Base-by-base conservation (phyloP, 2,888 invertebrate species). In the Syrphus vitripennis region DNA sequence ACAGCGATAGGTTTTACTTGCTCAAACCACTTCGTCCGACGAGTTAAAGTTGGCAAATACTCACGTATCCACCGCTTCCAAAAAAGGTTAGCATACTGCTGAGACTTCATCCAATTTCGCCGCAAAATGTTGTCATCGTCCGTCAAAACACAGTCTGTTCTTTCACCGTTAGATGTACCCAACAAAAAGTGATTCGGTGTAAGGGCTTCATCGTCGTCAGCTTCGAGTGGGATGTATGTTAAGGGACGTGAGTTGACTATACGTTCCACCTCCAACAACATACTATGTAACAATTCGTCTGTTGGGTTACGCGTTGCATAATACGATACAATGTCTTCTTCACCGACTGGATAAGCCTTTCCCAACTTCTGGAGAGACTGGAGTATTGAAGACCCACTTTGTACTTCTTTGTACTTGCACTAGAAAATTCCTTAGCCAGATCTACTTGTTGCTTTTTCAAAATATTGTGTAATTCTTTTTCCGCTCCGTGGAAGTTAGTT, bases 171-270 rank as follows among this genome's bases (percentile, higher is more conserved):
- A 1, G 86, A 72, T 29, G 70, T 24, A 4, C 76, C 77, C n/a
- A 72, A 7, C 29, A 89, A 53, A 67, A 89, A 88, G 70, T 89
- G 88, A 53, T 89, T 89, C 1, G 88, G 88, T 1, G 89, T 88
- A 4, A 89, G 50, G 0, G 81, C 71, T 61, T 84, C 80, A 1
- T 80, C 53, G 81, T 87, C 24, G 65, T 55, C 37, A 77, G 76
- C 10, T 12, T 65, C 76, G 1, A 71, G 26, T 9, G 70, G 24
- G 6, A 77, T 67, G 10, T 75, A 63, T 0, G 69, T 75, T 12
- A 81, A 40, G 3, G 81, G 81, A 10, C 88, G 48, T 3, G 78
- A 75, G 42, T 89, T 89, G 0, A 89, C 88, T 12, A 88, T 55
- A 19, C 29, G 40, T 53, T 83, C 74, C 1, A 50, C 69, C 53